A percentile compares a stretch with the other conserved stretches of the same genome.
phyloP scores from a whole-genome alignment of 2,888 invertebrate genomes.

The Nomada fucata region DNA sequence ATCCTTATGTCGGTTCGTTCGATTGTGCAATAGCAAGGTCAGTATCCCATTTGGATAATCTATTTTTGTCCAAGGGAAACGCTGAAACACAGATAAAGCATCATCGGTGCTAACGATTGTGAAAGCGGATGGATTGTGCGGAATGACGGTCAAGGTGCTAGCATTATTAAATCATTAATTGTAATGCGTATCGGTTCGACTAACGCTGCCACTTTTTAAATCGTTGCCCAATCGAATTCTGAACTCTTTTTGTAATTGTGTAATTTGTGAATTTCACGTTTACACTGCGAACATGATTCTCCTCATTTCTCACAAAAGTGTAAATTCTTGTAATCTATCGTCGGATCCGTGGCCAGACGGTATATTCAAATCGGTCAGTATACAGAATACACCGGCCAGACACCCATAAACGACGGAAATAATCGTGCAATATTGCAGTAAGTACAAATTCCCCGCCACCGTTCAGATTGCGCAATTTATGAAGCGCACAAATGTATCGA shows the following conservation, averaged over 20 bases:
- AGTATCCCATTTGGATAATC: constrained; percentile 59
- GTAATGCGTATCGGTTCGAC: background rate
- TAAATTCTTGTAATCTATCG: too few relatives aligned
- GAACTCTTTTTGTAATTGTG: background rate
- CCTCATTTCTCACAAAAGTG: too few relatives aligned
- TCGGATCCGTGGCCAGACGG: too few relatives aligned
- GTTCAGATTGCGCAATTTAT: background rate
- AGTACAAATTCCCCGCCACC: too few relatives aligned
- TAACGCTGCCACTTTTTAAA: background rate
- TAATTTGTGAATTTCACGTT: background rate
- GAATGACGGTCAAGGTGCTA: constrained; percentile 58
- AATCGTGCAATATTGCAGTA: too few relatives aligned
- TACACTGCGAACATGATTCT: too few relatives aligned
- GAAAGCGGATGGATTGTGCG: constrained; percentile 40
- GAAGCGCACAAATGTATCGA: too few relatives aligned
- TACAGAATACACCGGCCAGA: too few relatives aligned
- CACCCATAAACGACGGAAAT: too few relatives aligned
- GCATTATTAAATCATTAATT: background rate
- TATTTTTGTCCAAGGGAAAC: constrained; percentile 60
- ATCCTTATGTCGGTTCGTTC: constrained; percentile 21
- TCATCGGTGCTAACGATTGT: constrained; percentile 26
- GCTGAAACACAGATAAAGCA: constrained; percentile 30
- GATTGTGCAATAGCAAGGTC: constrained; percentile 67
- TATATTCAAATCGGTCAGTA: too few relatives aligned
- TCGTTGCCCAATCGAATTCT: background rate